Evolutionary conservation across 2,113 vertebrate species (phyloP).

Genomic region (Neoarius graeffei): DNA sequence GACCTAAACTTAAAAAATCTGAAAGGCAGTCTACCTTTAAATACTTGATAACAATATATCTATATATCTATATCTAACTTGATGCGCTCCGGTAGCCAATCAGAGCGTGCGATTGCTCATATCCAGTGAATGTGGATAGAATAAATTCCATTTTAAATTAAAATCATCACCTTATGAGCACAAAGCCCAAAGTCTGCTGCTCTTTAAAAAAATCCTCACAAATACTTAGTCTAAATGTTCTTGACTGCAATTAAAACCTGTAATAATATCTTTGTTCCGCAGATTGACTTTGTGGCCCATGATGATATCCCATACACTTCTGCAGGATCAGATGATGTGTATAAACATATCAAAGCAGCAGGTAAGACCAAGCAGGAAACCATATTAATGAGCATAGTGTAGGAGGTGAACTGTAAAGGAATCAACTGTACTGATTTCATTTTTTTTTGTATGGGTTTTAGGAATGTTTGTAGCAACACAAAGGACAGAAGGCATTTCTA

Average conservation of each 20-base stretch:
- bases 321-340: slow-evolving; percentile 98
- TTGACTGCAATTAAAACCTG: background rate
- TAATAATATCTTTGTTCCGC: slow-evolving; percentile 43
- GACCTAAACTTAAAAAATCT: too few relatives aligned
- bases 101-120: too few relatives aligned
- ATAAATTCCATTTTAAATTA: background rate
- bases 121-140: too few relatives aligned
- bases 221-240: background rate
- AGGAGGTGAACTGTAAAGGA: background rate
- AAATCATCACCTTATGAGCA: background rate
- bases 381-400: background rate
- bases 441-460: slow-evolving; percentile 55
- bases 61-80: too few relatives aligned
- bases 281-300: slow-evolving; percentile 99
- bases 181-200: background rate
- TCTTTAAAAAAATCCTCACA: background rate
- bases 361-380: slow-evolving; percentile 70
- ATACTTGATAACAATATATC: too few relatives aligned
- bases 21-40: too few relatives aligned
- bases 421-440: too few relatives aligned
- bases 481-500: slow-evolving; percentile 96
- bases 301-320: slow-evolving; percentile 98
- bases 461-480: slow-evolving; percentile 98
- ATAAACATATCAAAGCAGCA: slow-evolving; percentile 98
- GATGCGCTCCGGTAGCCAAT: too few relatives aligned